phyloP scores from a whole-genome alignment of 2,888 invertebrate genomes.

The Mesorhabditis spiculigera region DNA sequence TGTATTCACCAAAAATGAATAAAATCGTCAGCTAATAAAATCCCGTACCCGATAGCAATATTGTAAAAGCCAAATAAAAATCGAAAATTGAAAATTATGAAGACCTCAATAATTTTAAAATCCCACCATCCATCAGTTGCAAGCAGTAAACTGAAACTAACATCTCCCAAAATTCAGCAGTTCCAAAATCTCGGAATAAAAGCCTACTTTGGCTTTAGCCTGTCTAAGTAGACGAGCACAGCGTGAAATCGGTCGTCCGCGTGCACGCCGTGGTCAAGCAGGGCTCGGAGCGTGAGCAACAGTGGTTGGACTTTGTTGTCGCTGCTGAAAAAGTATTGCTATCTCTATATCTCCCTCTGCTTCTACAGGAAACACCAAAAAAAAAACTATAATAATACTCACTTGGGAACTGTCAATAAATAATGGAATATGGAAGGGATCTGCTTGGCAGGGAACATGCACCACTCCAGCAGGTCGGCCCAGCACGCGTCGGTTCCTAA shows the following conservation, averaged over 20 bases:
- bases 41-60: too few species aligned
- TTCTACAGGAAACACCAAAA: not conserved
- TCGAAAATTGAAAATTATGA: too few species aligned
- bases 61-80: too few species aligned
- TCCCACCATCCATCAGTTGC: not conserved
- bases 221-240: slow-evolving; percentile 34
- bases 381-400: not conserved
- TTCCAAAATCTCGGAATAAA: not conserved
- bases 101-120: too few species aligned
- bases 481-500: slow-evolving; percentile 32
- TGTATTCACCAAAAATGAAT: too few species aligned
- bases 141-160: not conserved
- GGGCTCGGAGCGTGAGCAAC: slow-evolving; percentile 24
- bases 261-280: slow-evolving; percentile 25
- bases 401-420: slow-evolving; percentile 31
- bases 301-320: slow-evolving; percentile 32
- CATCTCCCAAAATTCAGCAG: too few species aligned
- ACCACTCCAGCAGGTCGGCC: slow-evolving; percentile 34
- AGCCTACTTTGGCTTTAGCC: slow-evolving; percentile 49
- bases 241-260: slow-evolving; percentile 23
- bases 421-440: slow-evolving; percentile 24
- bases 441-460: slow-evolving; percentile 23
- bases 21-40: too few species aligned
- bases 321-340: slow-evolving; percentile 10
- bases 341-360: not conserved